These are phyloP conservation scores for Agonum fuliginosum DNA, from an alignment of 2,888 invertebrate species.

Conservation along the genomic window DNA sequence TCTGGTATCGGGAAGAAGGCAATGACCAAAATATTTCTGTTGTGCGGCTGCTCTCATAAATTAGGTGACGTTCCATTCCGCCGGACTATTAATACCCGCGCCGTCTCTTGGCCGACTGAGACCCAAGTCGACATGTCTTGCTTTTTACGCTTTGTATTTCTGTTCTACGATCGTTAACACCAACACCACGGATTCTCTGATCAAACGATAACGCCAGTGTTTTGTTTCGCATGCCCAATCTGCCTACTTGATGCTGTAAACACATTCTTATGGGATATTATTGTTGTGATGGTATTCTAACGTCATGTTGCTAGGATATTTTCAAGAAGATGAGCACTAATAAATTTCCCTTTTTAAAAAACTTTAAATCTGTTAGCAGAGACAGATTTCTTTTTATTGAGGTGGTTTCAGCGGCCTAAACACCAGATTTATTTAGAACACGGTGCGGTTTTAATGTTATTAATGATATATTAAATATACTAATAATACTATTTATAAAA, in stretches of 20 bases:
- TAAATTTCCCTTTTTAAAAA: background rate
- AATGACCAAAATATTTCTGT: constrained; percentile 56
- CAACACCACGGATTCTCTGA: constrained; percentile 2
- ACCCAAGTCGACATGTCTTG: too few species aligned
- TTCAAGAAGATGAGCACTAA: background rate
- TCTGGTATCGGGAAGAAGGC: constrained; percentile 19
- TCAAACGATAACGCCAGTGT: constrained; percentile 1
- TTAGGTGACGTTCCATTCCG: constrained; percentile 37
- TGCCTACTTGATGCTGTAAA: background rate
- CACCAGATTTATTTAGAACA: background rate
- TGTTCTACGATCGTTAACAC: constrained; percentile 16
- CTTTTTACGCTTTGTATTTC: background rate
- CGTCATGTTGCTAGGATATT: background rate
- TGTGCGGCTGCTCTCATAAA: constrained; percentile 46
- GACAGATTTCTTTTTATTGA: background rate
- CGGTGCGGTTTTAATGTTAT: background rate
- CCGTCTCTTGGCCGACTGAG: background rate
- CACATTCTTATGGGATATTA: background rate
- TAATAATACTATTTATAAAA: background rate
- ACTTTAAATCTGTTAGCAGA: background rate
- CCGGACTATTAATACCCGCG: constrained; percentile 6
- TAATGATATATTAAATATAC: background rate
- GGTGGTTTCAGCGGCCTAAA: background rate
- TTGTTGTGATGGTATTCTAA: background rate
- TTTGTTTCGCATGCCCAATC: background rate